A percentile compares a stretch with the other conserved stretches of the same genome.
Evolutionary conservation across 2,113 vertebrate species (phyloP).

Genomic region (Platycercus adscitus): DNA sequence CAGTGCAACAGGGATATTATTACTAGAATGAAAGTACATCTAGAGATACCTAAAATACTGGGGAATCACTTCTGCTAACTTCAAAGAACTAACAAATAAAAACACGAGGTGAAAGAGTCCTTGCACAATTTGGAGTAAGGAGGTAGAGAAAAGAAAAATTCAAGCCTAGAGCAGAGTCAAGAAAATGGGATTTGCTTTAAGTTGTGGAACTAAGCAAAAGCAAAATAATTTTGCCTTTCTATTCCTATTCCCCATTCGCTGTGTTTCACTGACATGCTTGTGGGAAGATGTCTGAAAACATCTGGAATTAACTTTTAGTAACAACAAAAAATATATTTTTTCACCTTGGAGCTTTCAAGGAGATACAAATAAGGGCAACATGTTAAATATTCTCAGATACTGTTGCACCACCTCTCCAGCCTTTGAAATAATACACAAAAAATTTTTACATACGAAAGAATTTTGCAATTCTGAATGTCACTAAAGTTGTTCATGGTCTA

Average conservation of each 20-base stretch:
- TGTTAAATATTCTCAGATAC: background rate
- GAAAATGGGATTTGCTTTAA: background rate
- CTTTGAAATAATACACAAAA: background rate
- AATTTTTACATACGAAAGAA: background rate
- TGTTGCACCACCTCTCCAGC: background rate
- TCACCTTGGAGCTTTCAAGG: background rate
- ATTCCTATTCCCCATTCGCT: background rate
- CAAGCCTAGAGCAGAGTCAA: background rate
- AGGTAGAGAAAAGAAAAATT: rapidly evolving
- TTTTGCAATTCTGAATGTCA: background rate
- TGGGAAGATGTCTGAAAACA: background rate
- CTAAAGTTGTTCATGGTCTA: background rate
- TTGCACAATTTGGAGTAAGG: background rate
- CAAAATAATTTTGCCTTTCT: background rate
- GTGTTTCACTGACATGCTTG: background rate
- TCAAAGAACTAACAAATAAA: background rate
- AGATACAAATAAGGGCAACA: background rate
- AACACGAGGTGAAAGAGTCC: background rate
- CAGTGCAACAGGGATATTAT: background rate
- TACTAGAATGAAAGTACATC: background rate
- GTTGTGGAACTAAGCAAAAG: background rate
- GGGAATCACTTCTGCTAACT: background rate
- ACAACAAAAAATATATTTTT: background rate
- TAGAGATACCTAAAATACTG: background rate
- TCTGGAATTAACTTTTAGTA: background rate